Conservation (phyloP, 2,888 invertebrate species). For the Ceriagrion tenellum region DNA sequence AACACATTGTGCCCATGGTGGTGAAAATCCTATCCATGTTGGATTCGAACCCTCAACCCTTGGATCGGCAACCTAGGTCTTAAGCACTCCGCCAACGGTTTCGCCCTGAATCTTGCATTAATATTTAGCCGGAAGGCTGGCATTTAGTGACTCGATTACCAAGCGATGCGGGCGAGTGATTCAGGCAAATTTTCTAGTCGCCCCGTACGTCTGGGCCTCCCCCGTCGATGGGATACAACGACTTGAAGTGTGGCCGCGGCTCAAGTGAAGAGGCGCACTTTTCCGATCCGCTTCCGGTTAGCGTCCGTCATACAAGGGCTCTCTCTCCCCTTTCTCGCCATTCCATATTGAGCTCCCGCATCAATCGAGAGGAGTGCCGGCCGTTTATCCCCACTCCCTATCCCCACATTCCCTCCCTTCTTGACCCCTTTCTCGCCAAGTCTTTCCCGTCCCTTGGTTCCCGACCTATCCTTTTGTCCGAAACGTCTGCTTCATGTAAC, state of each 20-base stretch:
- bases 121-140: not conserved
- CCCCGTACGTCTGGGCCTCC: not conserved
- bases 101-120: no score
- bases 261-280: not conserved
- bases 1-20: no score
- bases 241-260: no score
- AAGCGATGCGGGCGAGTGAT: conserved; percentile 20
- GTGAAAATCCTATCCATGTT: no score
- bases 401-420: not conserved
- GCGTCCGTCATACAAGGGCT: not conserved
- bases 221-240: not conserved
- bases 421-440: not conserved
- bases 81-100: no score
- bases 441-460: not conserved
- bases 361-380: not conserved
- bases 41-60: no score
- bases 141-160: not conserved
- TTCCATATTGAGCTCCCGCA: not conserved
- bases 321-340: not conserved
- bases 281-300: not conserved
- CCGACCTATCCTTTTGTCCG: conserved; percentile 36
- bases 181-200: not conserved
- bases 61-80: no score
- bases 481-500: conserved; percentile 17
- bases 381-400: not conserved